These are phyloP conservation scores for Mormyrus proboscirostris DNA, from an alignment of 2,797 vertebrate genomes.

Conservation along the genomic window DNA sequence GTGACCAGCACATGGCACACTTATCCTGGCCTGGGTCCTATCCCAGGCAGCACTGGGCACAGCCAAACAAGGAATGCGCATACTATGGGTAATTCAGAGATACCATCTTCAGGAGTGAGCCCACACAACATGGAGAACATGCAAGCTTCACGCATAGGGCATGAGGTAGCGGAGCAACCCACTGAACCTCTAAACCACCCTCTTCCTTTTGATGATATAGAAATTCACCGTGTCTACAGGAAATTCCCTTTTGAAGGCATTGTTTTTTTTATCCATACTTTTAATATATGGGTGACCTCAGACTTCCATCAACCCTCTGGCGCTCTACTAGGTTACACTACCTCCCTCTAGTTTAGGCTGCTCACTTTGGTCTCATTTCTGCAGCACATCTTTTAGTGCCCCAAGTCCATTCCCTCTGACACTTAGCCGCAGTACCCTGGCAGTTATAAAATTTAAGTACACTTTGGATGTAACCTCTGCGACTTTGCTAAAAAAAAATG, in stretches of 20 bases:
- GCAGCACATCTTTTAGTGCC: neutral
- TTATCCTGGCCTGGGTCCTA: neutral
- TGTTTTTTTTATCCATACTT: neutral
- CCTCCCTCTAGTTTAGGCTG: neutral
- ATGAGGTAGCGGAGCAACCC: neutral
- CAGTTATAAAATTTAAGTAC: neutral
- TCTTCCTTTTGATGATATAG: neutral
- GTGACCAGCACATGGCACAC: neutral
- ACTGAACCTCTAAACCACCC: neutral
- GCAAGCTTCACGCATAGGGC: neutral
- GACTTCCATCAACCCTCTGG: neutral
- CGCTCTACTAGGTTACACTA: neutral
- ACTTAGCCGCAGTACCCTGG: neutral
- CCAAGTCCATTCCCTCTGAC: neutral
- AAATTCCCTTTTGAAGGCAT: neutral
- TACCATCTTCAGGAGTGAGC: neutral
- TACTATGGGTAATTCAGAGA: neutral
- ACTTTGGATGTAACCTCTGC: neutral
- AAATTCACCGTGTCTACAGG: neutral
- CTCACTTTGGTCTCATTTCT: neutral
- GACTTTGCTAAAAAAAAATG: neutral
- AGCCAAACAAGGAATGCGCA: neutral
- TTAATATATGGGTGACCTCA: neutral
- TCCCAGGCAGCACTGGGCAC: neutral
- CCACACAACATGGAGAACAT: neutral